phyloP scores from a whole-genome alignment of 2,888 invertebrate species.

The Autographa gamma region DNA sequence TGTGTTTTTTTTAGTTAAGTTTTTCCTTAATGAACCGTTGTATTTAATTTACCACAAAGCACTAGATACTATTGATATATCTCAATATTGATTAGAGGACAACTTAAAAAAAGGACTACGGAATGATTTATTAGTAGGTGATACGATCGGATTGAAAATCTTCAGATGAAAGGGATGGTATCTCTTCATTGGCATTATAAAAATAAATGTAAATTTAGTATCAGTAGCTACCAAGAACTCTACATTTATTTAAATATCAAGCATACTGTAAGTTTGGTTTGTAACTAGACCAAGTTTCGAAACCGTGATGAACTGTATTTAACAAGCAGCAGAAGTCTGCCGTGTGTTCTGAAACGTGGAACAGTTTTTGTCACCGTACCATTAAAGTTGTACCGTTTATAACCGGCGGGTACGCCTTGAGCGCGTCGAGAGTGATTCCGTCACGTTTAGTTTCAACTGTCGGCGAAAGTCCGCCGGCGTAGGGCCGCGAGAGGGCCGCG shows the following conservation, averaged over 20 bases:
- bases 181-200: not conserved
- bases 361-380: conserved; percentile 38
- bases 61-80: too few relatives aligned
- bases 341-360: conserved; percentile 1
- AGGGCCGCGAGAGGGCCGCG: conserved; percentile 58
- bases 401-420: conserved; percentile 55
- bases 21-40: not conserved
- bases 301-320: conserved; percentile 8
- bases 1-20: conserved; percentile 56
- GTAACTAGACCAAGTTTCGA: conserved; percentile 8
- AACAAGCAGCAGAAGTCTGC: not conserved
- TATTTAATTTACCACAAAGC: too few relatives aligned
- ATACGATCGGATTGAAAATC: not conserved
- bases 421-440: conserved; percentile 62
- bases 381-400: conserved; percentile 53
- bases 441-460: conserved; percentile 72
- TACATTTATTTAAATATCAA: too few relatives aligned
- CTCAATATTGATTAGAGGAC: too few relatives aligned
- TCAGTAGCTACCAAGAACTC: too few relatives aligned
- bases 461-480: conserved; percentile 60
- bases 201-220: not conserved
- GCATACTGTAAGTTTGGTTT: not conserved
- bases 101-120: too few relatives aligned
- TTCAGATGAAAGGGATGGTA: not conserved
- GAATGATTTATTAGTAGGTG: too few relatives aligned